Evolutionary conservation across 2,888 invertebrate species (phyloP).

Genomic region (Pheosia tremula): DNA sequence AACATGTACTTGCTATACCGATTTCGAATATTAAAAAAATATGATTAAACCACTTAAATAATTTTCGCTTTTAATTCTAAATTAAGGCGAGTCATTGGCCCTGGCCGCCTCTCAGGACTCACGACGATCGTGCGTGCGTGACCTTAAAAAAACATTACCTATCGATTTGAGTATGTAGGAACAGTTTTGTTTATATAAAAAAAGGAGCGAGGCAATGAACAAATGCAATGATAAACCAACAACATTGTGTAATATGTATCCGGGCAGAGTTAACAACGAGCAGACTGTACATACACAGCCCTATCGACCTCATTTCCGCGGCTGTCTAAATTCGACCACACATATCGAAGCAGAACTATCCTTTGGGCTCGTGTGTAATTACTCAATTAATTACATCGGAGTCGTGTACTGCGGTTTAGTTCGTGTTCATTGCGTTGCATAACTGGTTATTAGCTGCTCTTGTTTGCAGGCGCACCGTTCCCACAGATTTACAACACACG

Average conservation of each 20-base stretch:
- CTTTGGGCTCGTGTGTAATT: constrained; percentile 46
- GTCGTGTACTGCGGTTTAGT: constrained; percentile 47
- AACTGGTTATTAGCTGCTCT: constrained; percentile 70
- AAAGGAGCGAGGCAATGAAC: neutral
- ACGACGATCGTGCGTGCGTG: no score
- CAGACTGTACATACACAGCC: constrained; percentile 20
- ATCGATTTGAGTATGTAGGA: neutral
- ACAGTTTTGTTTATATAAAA: neutral
- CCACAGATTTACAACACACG: constrained; percentile 64
- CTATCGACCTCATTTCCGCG: constrained; percentile 41
- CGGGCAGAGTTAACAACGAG: constrained; percentile 21
- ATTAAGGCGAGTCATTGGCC: no score
- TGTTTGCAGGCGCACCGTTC: constrained; percentile 62
- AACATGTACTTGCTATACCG: no score
- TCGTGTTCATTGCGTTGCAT: constrained; percentile 62
- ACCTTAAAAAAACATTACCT: no score
- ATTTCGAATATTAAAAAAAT: no score
- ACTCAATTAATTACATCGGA: constrained; percentile 63
- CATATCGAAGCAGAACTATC: constrained; percentile 9
- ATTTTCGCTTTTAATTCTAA: no score
- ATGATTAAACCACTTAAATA: no score
- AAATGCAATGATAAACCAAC: neutral
- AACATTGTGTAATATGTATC: constrained; percentile 7
- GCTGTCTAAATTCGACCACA: constrained; percentile 41
- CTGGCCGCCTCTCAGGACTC: no score